Evolutionary conservation across 2,113 vertebrate species (phyloP).

Genomic region (Xerus inauris): DNA sequence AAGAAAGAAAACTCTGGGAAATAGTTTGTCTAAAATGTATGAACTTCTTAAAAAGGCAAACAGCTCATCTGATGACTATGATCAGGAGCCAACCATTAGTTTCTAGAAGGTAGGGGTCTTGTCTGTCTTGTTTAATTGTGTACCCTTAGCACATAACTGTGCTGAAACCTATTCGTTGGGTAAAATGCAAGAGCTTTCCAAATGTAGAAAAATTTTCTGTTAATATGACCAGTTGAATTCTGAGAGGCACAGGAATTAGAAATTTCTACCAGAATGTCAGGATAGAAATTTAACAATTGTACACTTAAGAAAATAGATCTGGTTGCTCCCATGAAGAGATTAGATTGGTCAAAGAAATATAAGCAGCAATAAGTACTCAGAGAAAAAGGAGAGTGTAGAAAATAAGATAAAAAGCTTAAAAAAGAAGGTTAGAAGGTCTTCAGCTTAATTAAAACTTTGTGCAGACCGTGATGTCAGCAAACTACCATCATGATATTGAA

Average conservation of each 20-base stretch:
- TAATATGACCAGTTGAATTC: not conserved
- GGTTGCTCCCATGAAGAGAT: not conserved
- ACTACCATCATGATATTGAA: not conserved
- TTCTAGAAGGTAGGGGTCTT: not conserved
- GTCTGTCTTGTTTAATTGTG: not conserved
- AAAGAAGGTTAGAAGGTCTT: slow-evolving; percentile 2
- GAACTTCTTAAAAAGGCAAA: not conserved
- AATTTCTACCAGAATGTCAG: not conserved
- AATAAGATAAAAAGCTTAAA: not conserved
- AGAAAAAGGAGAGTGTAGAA: not conserved
- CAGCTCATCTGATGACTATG: not conserved
- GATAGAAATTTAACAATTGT: not conserved
- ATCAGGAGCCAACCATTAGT: not conserved
- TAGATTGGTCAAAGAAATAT: not conserved
- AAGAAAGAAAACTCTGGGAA: not conserved
- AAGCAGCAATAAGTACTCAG: not conserved
- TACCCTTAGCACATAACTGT: not conserved
- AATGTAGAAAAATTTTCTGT: not conserved
- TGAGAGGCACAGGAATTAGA: not conserved
- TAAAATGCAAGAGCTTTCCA: not conserved
- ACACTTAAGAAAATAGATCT: not conserved
- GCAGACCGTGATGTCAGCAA: not conserved
- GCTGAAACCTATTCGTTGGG: not conserved
- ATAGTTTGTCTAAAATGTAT: not conserved
- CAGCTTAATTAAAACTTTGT: not conserved